Evolutionary conservation across 2,113 vertebrate genomes (phyloP).

Genomic region (Burhinus oedicnemus): DNA sequence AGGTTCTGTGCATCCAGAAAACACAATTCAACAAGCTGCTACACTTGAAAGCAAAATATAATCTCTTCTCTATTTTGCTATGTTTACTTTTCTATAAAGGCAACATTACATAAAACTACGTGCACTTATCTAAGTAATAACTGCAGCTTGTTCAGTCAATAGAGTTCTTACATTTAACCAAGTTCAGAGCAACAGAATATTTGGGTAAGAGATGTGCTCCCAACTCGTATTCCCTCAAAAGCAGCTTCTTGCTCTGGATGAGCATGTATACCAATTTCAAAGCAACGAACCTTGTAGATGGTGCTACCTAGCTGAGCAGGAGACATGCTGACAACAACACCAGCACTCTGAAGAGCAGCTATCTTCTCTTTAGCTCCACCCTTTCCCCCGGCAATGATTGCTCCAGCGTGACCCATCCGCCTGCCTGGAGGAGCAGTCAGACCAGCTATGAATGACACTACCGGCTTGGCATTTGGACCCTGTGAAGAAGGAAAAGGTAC

Average conservation of each 20-base stretch:
- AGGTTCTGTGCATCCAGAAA: background rate
- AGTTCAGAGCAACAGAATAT: background rate
- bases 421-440: constrained; percentile 94
- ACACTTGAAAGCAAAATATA: background rate
- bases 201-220: background rate
- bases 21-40: background rate
- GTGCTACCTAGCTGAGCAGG: constrained; percentile 96
- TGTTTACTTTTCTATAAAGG: background rate
- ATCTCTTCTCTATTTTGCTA: background rate
- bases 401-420: constrained; percentile 96
- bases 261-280: rapidly evolving
- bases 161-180: background rate
- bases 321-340: constrained; percentile 96
- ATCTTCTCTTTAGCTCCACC: constrained; percentile 99
- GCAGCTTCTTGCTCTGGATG: background rate
- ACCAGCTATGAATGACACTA: constrained; percentile 98
- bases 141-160: background rate
- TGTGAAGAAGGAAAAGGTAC: constrained; percentile 38
- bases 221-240: background rate
- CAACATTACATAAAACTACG: background rate
- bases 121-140: background rate
- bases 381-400: constrained; percentile 97
- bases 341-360: constrained; percentile 91
- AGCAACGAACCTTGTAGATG: constrained; percentile 88
- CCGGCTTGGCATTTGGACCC: constrained; percentile 91